phyloP scores from a whole-genome alignment of 2,888 invertebrate species.

The Tinea pellionella region DNA sequence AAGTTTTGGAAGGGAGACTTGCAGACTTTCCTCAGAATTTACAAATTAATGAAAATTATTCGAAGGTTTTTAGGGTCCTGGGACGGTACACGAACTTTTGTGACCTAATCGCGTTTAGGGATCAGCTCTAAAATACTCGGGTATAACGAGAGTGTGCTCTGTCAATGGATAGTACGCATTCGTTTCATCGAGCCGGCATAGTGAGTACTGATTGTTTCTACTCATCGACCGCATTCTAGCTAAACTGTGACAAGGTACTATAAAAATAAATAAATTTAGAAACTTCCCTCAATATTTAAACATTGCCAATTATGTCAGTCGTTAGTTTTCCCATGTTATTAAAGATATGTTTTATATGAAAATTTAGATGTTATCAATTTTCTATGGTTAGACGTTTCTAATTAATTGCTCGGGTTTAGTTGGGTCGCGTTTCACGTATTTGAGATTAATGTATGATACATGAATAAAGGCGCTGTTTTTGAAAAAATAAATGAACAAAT shows the following conservation, averaged over 20 bases:
- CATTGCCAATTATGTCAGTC: neutral
- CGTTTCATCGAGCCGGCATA: no score
- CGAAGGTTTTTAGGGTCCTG: no score
- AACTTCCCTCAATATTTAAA: neutral
- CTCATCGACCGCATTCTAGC: no score
- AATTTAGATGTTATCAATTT: slow-evolving; percentile 4
- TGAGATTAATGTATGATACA: slow-evolving; percentile 1
- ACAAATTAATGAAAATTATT: no score
- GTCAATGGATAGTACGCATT: no score
- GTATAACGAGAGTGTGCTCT: no score
- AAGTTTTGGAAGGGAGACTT: neutral
- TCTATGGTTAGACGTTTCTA: neutral
- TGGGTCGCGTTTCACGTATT: slow-evolving; percentile 4
- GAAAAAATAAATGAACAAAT: neutral
- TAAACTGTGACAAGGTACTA: no score
- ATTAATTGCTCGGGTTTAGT: slow-evolving; percentile 9
- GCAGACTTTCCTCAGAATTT: no score
- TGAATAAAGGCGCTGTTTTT: neutral
- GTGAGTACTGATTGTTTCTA: no score
- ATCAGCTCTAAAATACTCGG: no score
- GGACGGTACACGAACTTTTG: no score
- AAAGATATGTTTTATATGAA: neutral
- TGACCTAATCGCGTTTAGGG: no score
- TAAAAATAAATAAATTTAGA: neutral
- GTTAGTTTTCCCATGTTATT: neutral